Conservation (phyloP, 2,797 vertebrate species). For the Lagodon rhomboides region DNA sequence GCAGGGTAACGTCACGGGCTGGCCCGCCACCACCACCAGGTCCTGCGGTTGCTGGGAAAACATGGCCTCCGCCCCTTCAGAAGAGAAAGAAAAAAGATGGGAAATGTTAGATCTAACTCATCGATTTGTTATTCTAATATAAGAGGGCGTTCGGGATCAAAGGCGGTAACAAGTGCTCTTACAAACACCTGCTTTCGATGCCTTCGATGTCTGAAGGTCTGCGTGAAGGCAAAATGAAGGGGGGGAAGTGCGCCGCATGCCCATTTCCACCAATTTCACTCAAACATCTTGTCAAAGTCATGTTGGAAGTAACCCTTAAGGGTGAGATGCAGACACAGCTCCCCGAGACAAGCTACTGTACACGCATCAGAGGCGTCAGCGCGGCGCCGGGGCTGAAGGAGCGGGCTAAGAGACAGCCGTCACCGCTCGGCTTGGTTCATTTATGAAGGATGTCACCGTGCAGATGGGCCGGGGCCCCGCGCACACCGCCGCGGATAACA, state of each 20-base stretch:
- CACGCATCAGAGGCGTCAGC: conserved; percentile 54
- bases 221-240: conserved; percentile 24
- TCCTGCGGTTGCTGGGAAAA: conserved; percentile 99
- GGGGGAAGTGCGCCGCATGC: conserved; percentile 24
- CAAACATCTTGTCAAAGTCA: conserved; percentile 59
- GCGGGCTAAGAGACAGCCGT: conserved; percentile 66
- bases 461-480: conserved; percentile 67
- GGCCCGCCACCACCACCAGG: conserved; percentile 95
- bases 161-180: conserved; percentile 5
- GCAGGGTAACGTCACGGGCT: conserved; percentile 94
- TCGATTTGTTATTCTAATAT: background rate
- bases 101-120: conserved; percentile 2
- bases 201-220: conserved; percentile 28
- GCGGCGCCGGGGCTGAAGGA: conserved; percentile 50
- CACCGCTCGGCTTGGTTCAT: conserved; percentile 72
- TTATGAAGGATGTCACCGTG: conserved; percentile 69
- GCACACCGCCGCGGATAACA: conserved; percentile 64
- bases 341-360: conserved; percentile 51
- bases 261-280: conserved; percentile 64
- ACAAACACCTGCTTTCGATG: conserved; percentile 46
- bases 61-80: conserved; percentile 88
- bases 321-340: conserved; percentile 51
- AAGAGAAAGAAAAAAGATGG: background rate
- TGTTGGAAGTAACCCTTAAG: conserved; percentile 50
- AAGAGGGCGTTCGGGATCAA: conserved; percentile 28